Conservation (phyloP, 2,113 vertebrate genomes). For the Cebus imitator region DNA sequence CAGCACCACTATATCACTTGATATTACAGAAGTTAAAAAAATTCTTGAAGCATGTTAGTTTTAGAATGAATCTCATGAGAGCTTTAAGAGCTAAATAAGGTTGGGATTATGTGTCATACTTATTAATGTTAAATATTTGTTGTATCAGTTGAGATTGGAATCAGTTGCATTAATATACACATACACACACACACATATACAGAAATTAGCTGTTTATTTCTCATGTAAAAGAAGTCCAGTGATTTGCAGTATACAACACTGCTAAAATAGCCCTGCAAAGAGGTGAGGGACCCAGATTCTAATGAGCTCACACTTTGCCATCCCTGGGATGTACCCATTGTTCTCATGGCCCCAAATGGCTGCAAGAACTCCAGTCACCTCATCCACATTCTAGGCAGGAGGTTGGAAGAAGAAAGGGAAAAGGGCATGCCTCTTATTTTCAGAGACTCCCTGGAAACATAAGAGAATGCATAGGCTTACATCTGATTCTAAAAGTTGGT, state of each 20-base stretch:
- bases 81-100: not conserved
- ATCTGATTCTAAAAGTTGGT: not conserved
- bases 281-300: not conserved
- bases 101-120: not conserved
- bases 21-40: not conserved
- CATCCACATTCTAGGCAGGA: not conserved
- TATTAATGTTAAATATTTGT: not conserved
- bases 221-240: not conserved
- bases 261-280: not conserved
- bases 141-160: not conserved
- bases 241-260: rapidly evolving
- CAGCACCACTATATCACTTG: not conserved
- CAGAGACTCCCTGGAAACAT: not conserved
- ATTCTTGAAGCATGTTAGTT: not conserved
- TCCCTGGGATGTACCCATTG: not conserved
- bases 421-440: not conserved
- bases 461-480: not conserved
- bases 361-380: not conserved
- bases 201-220: not conserved
- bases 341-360: not conserved
- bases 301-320: not conserved
- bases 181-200: not conserved
- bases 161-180: not conserved
- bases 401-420: not conserved
- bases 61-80: not conserved